A percentile compares a stretch with the other conserved stretches of the same genome.
Evolutionary conservation across 2,113 vertebrate genomes (phyloP).

Genomic region (Indri indri): DNA sequence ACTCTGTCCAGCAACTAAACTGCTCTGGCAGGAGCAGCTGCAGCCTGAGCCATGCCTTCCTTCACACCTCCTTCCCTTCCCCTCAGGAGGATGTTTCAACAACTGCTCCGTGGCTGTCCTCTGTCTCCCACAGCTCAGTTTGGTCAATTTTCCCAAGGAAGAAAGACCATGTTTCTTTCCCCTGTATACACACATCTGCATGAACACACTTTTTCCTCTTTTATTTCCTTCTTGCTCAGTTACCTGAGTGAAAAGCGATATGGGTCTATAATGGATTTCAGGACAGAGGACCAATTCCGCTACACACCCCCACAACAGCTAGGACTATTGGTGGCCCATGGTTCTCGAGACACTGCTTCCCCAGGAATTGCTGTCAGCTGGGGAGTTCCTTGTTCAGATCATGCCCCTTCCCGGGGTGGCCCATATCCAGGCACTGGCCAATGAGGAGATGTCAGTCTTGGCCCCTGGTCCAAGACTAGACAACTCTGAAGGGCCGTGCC

Average conservation of each 20-base stretch:
- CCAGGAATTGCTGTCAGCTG: neutral
- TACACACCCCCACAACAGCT: neutral
- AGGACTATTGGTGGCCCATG: neutral
- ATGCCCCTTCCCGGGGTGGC: neutral
- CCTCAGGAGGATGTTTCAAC: neutral
- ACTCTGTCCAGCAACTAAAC: neutral
- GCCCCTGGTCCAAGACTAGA: neutral
- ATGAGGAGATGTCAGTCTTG: neutral
- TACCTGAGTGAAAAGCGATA: neutral
- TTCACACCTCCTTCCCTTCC: no score
- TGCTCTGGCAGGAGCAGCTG: neutral
- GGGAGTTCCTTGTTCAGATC: neutral
- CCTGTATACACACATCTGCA: neutral
- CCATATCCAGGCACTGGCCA: neutral
- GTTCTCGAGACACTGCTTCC: neutral
- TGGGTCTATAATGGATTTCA: neutral
- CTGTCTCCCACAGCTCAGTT: neutral
- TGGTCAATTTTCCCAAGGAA: neutral
- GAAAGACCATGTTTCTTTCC: neutral
- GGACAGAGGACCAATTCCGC: neutral
- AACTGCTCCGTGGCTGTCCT: neutral
- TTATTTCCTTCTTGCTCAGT: neutral
- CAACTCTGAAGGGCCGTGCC: neutral
- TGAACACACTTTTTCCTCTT: neutral
- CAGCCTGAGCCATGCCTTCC: neutral